A percentile compares a stretch with the other conserved stretches of the same genome.
These are phyloP conservation scores for Pogonomyrmex barbatus DNA, from an alignment of 1,140 invertebrate species.

Conservation along the genomic window DNA sequence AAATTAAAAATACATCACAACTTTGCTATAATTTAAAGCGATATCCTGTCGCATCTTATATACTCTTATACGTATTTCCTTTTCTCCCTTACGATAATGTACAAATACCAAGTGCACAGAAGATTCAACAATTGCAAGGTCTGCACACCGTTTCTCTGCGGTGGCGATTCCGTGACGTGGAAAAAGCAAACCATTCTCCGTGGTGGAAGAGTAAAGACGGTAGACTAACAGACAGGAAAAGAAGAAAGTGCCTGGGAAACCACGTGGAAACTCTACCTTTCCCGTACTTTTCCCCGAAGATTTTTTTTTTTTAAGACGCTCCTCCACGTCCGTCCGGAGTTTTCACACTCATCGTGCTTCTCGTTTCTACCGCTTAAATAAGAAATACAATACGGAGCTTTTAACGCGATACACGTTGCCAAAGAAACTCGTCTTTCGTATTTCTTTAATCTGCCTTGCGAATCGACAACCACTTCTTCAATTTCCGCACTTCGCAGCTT, in stretches of 20 bases:
- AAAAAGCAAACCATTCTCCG: slow-evolving; percentile 56
- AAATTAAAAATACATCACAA: too few species aligned
- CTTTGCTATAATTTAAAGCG: background rate
- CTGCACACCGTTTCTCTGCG: slow-evolving; percentile 19
- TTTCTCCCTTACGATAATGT: slow-evolving; percentile 9
- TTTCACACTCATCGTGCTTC: slow-evolving; percentile 34
- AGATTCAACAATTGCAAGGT: slow-evolving; percentile 39
- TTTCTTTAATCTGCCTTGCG: slow-evolving; percentile 39
- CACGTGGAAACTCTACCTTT: slow-evolving; percentile 56
- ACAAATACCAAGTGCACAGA: background rate
- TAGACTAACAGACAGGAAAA: slow-evolving; percentile 56
- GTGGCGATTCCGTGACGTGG: slow-evolving; percentile 47
- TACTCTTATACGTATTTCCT: background rate
- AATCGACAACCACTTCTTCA: slow-evolving; percentile 16
- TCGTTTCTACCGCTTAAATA: slow-evolving; percentile 50
- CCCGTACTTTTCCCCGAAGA: slow-evolving; percentile 47
- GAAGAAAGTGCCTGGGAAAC: slow-evolving; percentile 55
- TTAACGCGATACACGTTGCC: slow-evolving; percentile 42
- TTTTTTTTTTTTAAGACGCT: slow-evolving; percentile 54
- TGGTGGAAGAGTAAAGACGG: slow-evolving; percentile 55
- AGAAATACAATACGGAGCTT: slow-evolving; percentile 57
- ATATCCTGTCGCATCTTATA: background rate
- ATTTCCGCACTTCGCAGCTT: slow-evolving; percentile 1
- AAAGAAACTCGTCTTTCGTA: slow-evolving; percentile 1
- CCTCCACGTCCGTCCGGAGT: slow-evolving; percentile 27